Evolutionary conservation across 2,113 vertebrate genomes (phyloP).

Genomic region (Siniperca chuatsi): DNA sequence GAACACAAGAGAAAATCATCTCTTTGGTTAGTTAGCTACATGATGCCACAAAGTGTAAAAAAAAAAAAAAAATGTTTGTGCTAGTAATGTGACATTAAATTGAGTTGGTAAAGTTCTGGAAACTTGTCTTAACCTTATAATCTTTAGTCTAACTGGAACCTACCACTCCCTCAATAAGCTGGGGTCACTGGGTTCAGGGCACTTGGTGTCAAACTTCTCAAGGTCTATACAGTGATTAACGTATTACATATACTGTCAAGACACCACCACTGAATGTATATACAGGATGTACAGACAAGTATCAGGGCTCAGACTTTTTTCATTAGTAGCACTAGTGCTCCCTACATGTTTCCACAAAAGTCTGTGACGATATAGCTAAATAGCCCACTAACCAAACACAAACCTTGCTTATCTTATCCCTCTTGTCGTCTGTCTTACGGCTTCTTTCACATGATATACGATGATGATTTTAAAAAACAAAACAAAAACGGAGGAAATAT

Average conservation of each 20-base stretch:
- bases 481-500: no score
- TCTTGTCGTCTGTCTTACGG: no score
- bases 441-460: no score
- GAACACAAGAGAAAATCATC: background rate
- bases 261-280: background rate
- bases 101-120: background rate
- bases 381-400: no score
- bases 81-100: background rate
- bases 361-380: no score
- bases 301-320: no score
- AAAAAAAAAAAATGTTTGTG: background rate
- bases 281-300: background rate
- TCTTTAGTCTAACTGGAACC: background rate
- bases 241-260: background rate
- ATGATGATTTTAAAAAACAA: no score
- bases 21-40: background rate
- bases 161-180: background rate
- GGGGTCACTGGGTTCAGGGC: background rate
- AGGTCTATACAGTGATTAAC: background rate
- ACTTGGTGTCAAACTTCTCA: background rate
- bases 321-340: no score
- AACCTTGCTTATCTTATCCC: no score
- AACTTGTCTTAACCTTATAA: constrained; percentile 1
- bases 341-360: no score
- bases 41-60: no score